Percentiles rank a stretch among this genome's conserved stretches.
These are phyloP conservation scores for Siniperca obscura DNA, from an alignment of 2,797 vertebrate species.

Conservation along the genomic window DNA sequence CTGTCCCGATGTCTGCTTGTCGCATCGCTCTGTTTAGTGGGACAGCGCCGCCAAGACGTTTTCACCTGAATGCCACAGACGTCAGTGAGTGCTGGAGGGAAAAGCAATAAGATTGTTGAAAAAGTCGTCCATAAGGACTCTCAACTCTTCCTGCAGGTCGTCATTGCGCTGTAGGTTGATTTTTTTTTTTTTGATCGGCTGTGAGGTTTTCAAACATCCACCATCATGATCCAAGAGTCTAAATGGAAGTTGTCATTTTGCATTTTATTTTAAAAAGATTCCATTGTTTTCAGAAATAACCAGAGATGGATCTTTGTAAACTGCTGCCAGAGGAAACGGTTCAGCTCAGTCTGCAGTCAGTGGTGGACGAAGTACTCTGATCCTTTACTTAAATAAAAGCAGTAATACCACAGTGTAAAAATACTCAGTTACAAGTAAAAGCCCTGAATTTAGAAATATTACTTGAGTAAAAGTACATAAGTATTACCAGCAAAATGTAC, in stretches of 20 bases:
- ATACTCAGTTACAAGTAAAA: neutral
- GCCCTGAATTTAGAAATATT: too few species aligned
- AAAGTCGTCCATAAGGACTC: conserved; percentile 10
- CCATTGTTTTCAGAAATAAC: neutral
- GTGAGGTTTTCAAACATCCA: conserved; percentile 21
- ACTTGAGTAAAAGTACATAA: neutral
- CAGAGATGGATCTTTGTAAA: neutral
- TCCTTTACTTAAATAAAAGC: neutral
- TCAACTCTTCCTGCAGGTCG: conserved; percentile 24
- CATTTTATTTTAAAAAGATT: neutral
- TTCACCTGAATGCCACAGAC: conserved; percentile 30
- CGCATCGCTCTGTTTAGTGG: conserved; percentile 4
- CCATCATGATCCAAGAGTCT: neutral
- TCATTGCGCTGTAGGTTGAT: neutral
- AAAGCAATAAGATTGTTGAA: conserved; percentile 17
- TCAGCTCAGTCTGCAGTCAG: neutral
- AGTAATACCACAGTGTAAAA: neutral
- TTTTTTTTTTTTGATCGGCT: conserved; percentile 18
- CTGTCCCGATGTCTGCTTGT: conserved; percentile 52
- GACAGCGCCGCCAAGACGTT: conserved; percentile 1
- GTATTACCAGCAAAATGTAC: neutral
- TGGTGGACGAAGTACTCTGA: neutral
- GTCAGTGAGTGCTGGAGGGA: conserved; percentile 23
- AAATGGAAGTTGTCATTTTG: neutral
- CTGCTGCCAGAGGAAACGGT: neutral